Base-by-base conservation (phyloP, 2,888 invertebrate genomes). In the Dynastes grantii region DNA sequence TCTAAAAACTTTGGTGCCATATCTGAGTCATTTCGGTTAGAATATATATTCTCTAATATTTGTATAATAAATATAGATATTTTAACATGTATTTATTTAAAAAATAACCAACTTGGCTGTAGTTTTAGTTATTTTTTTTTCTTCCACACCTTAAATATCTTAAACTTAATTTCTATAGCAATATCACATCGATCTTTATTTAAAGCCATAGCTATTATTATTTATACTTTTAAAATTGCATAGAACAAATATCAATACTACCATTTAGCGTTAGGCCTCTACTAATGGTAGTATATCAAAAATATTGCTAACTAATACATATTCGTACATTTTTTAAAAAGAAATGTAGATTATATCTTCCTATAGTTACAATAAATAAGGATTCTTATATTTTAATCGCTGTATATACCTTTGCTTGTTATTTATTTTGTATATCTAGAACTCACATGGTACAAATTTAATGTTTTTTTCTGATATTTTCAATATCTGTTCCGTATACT, bases 221-320 rank as follows among this genome's bases (percentile, higher is more conserved):
- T 32, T 4, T 32, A 32, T 5, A 32, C 32, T 32, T 32, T 32
- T 4, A 5, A 5, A 32, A 32, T 73, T 78, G 55, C 37, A 53
- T 61, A 64, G 13, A 45, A 53, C 22, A 67, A 75, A 49, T 75
- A 27, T 55, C 16, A 27, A 22, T 64, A 68, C 76, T 77, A 68
- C 55, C 68, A 32, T 11, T 58, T 27, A 58, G 73, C 55, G 61
- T 63, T 78, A 73, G 73, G 73, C 73, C 65, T 55, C 6, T 78
- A n/a, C 70, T 65, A 11, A 75, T 65, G 75, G 75, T 78, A 65
- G 73, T 45, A 70, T 45, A 29, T 58, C 45, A 40, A 37, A 55
- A 73, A 77, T 79, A 79, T 79, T 85, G 85, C 85, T 84, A 84
- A 83, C 82, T 82, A 85, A 85, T 85, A 86, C 86, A 78, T 80